Percentiles rank a stretch among this genome's conserved stretches.
phyloP scores from a whole-genome alignment of 2,113 vertebrate genomes.

The Balaenoptera acutorostrata region DNA sequence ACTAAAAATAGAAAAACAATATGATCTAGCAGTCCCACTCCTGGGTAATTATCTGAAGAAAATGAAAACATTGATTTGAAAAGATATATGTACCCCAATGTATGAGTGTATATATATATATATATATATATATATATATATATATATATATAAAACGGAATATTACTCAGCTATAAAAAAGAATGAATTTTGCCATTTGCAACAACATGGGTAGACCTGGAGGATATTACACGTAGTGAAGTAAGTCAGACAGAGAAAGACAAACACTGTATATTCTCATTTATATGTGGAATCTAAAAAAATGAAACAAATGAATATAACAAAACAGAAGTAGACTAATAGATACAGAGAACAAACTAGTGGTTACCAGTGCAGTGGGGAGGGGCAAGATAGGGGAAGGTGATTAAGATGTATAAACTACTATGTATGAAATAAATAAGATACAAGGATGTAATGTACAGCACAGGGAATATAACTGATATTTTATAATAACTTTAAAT shows the following conservation, averaged over 20 bases:
- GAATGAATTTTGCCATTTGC: background rate
- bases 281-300: background rate
- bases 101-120: background rate
- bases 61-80: background rate
- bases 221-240: background rate
- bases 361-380: background rate
- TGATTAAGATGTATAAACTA: background rate
- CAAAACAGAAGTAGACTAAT: background rate
- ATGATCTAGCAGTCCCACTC: background rate
- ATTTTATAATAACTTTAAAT: background rate
- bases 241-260: background rate
- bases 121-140: background rate
- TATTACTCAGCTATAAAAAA: background rate
- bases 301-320: background rate
- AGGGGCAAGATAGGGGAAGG: background rate
- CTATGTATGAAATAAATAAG: background rate
- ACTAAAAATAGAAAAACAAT: background rate
- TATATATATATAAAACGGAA: background rate
- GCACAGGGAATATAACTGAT: background rate
- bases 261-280: background rate
- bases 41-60: background rate
- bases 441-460: background rate
- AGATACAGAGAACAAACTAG: background rate
- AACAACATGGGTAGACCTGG: background rate
- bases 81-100: background rate